Evolutionary conservation across 64 coral and sea anemone species (phyloP).

Genomic region (Dendronephthya gigantea): DNA sequence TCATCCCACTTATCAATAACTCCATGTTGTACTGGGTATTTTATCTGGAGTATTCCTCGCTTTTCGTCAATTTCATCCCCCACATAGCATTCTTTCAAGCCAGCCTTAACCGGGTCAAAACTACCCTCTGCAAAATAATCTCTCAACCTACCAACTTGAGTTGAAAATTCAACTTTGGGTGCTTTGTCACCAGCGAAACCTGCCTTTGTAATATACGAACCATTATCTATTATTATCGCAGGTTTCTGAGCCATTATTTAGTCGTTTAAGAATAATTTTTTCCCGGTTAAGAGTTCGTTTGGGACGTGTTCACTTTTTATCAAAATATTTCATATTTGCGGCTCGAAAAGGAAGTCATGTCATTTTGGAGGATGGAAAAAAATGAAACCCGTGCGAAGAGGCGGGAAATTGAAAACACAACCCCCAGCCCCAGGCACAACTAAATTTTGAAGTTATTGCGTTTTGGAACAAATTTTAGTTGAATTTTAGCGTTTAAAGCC

Average conservation of each 20-base stretch:
- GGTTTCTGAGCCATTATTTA: neutral
- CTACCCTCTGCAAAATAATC: neutral
- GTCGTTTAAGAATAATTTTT: too few relatives aligned
- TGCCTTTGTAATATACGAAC: neutral
- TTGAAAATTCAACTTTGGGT: neutral
- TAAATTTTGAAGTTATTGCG: too few relatives aligned
- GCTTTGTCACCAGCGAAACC: neutral
- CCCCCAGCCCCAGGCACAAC: too few relatives aligned
- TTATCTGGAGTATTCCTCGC: neutral
- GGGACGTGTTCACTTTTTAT: too few relatives aligned
- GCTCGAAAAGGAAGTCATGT: too few relatives aligned
- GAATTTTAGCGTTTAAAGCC: neutral
- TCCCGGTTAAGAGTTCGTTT: too few relatives aligned
- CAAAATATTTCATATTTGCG: too few relatives aligned
- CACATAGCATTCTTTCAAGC: neutral
- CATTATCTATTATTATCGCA: neutral
- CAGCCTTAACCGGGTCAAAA: neutral
- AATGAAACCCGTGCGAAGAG: too few relatives aligned
- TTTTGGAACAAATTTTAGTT: neutral
- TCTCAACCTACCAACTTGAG: neutral
- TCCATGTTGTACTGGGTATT: neutral
- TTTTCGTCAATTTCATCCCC: neutral
- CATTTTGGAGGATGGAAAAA: too few relatives aligned
- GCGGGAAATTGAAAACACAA: too few relatives aligned
- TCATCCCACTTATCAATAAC: constrained; percentile 11